Base-by-base conservation (phyloP, 2,888 invertebrate species). In the Macrophya annulata region DNA sequence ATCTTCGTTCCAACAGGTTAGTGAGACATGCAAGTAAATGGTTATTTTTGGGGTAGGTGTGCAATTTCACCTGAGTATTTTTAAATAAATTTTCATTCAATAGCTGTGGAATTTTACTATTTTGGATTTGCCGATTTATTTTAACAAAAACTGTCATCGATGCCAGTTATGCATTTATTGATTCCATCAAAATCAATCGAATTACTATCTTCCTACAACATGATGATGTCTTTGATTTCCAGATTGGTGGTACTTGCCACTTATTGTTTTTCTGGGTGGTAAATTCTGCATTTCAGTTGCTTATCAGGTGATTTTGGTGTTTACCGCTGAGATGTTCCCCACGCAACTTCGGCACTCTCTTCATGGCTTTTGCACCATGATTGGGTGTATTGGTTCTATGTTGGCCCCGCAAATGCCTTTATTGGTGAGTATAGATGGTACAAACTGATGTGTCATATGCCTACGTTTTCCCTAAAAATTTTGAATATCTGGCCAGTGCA, bases 341-440 rank as follows among this genome's bases (percentile, higher is more conserved):
- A 97, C 97, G 76, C 94, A 94, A 87, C 93, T 95, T 83, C 95
- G 97, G 85, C 95, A 96, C 90, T 96, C 96, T 31, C 94, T 96
- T 88, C 94, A 97, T 77, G 95, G 96, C 6, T 94, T 96, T 77
- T 96, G 96, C 92, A 96, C 96, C 79, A 96, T 96, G 94, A 94
- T 96, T 88, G 97, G 97, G 68, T 94, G 96, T 17, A 88, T 96
- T 85, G 97, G 97, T 17, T 96, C 96, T 21, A 95, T 96, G 91
- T 92, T 96, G 81, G 96, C 97, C 43, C 96, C 97, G 59, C 96
- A 96, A 93, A 96, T 96, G 10, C 96, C 96, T n/a, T 93, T 96
- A 59, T 92, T 96, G 93, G 96, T 96, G 90, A 90, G 94, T 90
- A 62, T 21, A 62, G 62, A 12, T 55, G 51, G 8, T 40, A 31